Evolutionary conservation across 2,113 vertebrate species (phyloP).

Genomic region (Silurus glanis): DNA sequence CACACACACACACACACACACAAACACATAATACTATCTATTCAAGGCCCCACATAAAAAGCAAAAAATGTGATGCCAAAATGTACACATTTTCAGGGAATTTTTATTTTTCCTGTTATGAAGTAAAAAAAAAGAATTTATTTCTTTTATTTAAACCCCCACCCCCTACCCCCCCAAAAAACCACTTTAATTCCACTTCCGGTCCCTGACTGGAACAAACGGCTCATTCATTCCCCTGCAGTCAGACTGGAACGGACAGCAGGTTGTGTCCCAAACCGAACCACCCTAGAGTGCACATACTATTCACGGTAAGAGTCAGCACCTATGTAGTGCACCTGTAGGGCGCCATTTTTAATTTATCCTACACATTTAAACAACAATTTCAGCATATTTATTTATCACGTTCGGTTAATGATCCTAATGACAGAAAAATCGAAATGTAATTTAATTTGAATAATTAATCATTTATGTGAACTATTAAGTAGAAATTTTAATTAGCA

Average conservation of each 20-base stretch:
- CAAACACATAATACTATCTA: background rate
- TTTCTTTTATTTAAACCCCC: too few relatives aligned
- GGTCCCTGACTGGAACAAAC: constrained; percentile 67
- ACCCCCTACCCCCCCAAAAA: background rate
- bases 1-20: constrained; percentile 11
- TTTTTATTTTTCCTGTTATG: background rate
- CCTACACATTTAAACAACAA: background rate
- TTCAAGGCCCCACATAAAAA: background rate
- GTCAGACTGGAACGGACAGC: constrained; percentile 36
- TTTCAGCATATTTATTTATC: background rate
- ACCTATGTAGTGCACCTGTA: background rate
- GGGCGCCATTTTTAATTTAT: background rate
- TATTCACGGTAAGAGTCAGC: background rate
- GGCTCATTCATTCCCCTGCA: constrained; percentile 68
- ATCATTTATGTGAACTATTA: too few relatives aligned
- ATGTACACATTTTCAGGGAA: too few relatives aligned
- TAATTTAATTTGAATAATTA: too few relatives aligned
- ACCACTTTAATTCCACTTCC: constrained; percentile 49
- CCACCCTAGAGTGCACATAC: background rate
- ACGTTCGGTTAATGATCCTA: background rate
- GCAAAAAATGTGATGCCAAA: background rate
- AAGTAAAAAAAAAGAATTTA: too few relatives aligned
- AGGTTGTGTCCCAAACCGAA: background rate
- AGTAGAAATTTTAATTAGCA: too few relatives aligned
- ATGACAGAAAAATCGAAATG: too few relatives aligned